Evolutionary conservation across 2,888 invertebrate genomes (phyloP), one percentile per base, ranked within the genome.

Genomic region (Eurytoma adleriae): DNA sequence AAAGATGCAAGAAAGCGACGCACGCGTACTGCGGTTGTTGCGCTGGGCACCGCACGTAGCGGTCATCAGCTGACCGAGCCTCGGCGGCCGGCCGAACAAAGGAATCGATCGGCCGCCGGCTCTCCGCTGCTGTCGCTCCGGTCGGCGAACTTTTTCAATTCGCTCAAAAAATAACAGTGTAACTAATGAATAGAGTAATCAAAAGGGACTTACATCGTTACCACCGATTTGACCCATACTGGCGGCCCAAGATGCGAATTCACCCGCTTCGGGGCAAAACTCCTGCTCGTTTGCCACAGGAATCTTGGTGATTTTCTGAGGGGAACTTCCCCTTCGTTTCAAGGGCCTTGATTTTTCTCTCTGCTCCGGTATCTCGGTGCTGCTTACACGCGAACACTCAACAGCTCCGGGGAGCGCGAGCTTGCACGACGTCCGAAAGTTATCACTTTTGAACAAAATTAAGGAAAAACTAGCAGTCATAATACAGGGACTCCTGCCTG

Each of bases 191-290:
- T 0, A 20, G 54, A 56, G 2, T 40, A 3, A 30, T 24, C 0
- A n/a, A 50, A 66, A 64, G 54, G 67, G 81, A 90, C 90, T 90
- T 83, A 90, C 90, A 83, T 90, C 90, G 84, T 90, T 90, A 84
- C 87, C 87, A 84, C 87, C 87, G 85, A 90, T 90, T 85, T 90
- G 90, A 86, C 90, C 90, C 90, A 90, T 90, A 85, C 84, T 90
- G 86, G 85, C 86, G 86, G 86, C 86, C 75, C 84, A 83, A 82
- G 84, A 83, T 76, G 86, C 86, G 86, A 87, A 85, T 78, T 86
- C 87, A 86, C 87, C 89, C 84, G 87, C 88, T 88, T 86, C 88
- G 84, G 87, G 88, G 86, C 85, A 85, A 85, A 86, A 83, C 82
- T 85, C 86, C 82, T 82, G 83, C 84, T 88, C 88, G 89, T 89